Percentiles rank a stretch among this genome's conserved stretches.
phyloP scores from a whole-genome alignment of 2,113 vertebrate genomes.

The Lynx canadensis region DNA sequence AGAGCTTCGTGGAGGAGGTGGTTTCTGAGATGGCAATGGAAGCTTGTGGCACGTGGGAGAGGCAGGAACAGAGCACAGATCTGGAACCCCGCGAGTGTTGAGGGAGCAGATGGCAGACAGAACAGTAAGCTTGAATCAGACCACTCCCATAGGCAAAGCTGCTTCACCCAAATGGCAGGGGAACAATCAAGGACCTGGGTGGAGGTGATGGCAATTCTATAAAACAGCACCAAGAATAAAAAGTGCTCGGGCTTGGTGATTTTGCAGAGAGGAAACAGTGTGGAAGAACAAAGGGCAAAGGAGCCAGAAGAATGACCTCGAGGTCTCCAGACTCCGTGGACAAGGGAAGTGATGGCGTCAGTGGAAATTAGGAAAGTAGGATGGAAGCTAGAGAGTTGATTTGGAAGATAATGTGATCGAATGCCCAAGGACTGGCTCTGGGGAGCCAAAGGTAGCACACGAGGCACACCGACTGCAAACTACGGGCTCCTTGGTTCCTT shows the following conservation, averaged over 20 bases:
- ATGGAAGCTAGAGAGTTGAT: rapidly evolving
- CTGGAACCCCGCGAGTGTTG: background rate
- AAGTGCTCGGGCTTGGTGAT: background rate
- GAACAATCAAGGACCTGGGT: background rate
- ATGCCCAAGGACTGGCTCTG: background rate
- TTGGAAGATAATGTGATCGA: background rate
- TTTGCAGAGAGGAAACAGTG: background rate
- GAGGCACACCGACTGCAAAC: background rate
- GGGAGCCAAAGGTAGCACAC: background rate
- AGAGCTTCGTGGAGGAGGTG: background rate
- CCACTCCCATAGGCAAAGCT: background rate
- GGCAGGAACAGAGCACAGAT: background rate
- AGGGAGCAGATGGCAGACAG: background rate
- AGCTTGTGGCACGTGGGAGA: background rate
- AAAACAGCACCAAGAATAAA: background rate
- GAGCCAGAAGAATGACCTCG: background rate
- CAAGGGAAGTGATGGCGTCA: background rate
- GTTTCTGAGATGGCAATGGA: background rate
- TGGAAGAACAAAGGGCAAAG: background rate
- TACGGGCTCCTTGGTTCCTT: background rate
- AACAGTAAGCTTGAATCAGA: background rate
- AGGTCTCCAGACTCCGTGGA: background rate
- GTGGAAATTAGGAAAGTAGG: background rate
- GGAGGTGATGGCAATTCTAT: background rate
- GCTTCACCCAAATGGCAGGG: background rate